Evolutionary conservation across 2,797 vertebrate genomes (phyloP), one percentile per base, ranked within the genome.

Genomic region (Cossypha dichroa): DNA sequence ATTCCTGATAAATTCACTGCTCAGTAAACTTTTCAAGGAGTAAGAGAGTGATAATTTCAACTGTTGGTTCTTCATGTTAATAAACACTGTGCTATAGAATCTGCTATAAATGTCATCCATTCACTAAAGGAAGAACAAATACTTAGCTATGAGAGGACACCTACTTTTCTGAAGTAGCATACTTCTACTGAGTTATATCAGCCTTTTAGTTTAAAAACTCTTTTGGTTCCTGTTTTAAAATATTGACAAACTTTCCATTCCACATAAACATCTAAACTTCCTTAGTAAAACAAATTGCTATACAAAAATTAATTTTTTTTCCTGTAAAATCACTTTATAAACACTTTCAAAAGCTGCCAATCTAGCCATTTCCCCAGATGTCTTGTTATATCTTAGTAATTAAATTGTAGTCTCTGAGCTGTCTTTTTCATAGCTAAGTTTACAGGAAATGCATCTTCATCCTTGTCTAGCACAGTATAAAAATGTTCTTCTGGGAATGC

Each of bases 351-450:
- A 86, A 86, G 26, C 85, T 95, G 82, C 62, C 94, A 94, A 54
- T 95, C 82, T 85, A 73, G 46, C 36, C 81, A 58, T 75, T 93
- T 90, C 79, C 91, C 87, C 82, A 90, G 85, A 80, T 91, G 84
- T 85, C 84, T 95, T 95, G 68, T 97, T 96, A 72, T 85, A 78
- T 58, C 46, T 66, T 63, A 66, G 85, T 94, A 95, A 96, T 96
- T 93, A 96, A 96, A 93, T 94, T 94, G 45, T 88, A 91, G 69
- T 96, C 94, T 94, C 87, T 88, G 62, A 94, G 58, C 87, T 95
- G 94, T 95, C 94, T 95, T 97, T 78, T 91, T 92, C 51, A 26
- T 90, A 94, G 89, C 79, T 90, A 90, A 81, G 51, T 95, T 94
- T 94, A 90, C 82, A 88, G 78, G 85, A 96, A 94, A 94, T 84